Percentiles rank a stretch among this genome's conserved stretches.
phyloP scores from a whole-genome alignment of 2,888 invertebrate species.

The Acanthosepion lycidas region DNA sequence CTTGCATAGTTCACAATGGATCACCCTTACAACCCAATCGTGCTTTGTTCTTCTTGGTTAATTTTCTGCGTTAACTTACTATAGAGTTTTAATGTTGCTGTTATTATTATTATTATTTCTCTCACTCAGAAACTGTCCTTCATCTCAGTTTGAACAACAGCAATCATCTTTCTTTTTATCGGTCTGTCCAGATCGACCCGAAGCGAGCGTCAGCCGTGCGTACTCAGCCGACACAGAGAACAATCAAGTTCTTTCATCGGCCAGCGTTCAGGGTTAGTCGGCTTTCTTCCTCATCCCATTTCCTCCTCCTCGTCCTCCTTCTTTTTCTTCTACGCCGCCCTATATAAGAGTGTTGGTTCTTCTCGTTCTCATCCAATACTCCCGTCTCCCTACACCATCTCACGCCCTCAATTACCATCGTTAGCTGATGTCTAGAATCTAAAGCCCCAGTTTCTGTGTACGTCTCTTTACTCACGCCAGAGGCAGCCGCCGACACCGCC shows the following conservation, averaged over 20 bases:
- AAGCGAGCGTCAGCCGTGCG: not conserved
- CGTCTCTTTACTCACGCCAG: not conserved
- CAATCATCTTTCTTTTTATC: no score
- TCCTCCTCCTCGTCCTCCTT: not conserved
- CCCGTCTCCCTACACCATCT: not conserved
- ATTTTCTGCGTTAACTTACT: no score
- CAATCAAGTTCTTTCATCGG: not conserved
- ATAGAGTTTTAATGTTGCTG: no score
- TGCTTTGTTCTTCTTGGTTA: no score
- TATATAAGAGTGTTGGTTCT: not conserved
- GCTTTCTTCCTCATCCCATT: not conserved
- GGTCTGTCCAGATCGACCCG: not conserved
- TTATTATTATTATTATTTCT: no score
- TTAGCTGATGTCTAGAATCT: not conserved
- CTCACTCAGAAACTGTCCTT: no score
- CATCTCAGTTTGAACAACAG: no score
- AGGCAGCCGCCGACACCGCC: no score
- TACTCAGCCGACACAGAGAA: not conserved
- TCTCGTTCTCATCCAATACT: not conserved
- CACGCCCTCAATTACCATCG: not conserved
- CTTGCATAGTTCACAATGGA: no score
- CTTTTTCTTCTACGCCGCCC: not conserved
- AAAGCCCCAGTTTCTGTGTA: not conserved
- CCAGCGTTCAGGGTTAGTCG: not conserved
- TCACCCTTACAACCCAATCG: no score